Evolutionary conservation across 1,140 invertebrate species (phyloP).

Genomic region (Manduca sexta): DNA sequence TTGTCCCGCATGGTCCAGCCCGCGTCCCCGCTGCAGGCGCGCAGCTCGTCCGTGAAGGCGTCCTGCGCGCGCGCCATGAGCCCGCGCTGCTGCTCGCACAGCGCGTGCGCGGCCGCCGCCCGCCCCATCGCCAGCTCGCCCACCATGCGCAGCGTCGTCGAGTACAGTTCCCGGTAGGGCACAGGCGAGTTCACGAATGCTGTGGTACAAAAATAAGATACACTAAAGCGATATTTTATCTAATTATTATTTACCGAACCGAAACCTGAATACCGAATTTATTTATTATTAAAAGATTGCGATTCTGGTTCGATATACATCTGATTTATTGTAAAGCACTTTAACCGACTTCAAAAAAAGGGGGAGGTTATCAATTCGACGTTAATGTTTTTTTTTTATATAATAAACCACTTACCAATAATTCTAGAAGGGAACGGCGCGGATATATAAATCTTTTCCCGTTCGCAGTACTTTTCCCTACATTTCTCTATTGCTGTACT

Average conservation of each 20-base stretch:
- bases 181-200: constrained; percentile 50
- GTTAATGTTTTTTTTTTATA: neutral
- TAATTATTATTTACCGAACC: neutral
- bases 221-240: neutral
- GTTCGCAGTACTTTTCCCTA: constrained; percentile 23
- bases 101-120: constrained; percentile 13
- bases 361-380: no score
- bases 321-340: neutral
- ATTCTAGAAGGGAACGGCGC: constrained; percentile 55
- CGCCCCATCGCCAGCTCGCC: constrained; percentile 27
- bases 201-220: constrained; percentile 18
- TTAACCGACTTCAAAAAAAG: neutral
- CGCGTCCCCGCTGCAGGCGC: constrained; percentile 5
- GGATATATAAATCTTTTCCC: constrained; percentile 30
- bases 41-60: neutral
- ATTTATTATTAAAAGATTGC: no score
- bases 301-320: neutral
- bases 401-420: constrained; percentile 33
- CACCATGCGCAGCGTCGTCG: constrained; percentile 28
- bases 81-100: constrained; percentile 2
- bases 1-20: constrained; percentile 30
- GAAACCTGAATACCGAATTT: neutral
- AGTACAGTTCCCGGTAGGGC: constrained; percentile 52
- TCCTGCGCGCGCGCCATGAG: constrained; percentile 6
- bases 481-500: constrained; percentile 37